Percentiles rank a stretch among this genome's conserved stretches.
Conservation (phyloP, 2,888 invertebrate genomes). For the Drosophila koepferae region DNA sequence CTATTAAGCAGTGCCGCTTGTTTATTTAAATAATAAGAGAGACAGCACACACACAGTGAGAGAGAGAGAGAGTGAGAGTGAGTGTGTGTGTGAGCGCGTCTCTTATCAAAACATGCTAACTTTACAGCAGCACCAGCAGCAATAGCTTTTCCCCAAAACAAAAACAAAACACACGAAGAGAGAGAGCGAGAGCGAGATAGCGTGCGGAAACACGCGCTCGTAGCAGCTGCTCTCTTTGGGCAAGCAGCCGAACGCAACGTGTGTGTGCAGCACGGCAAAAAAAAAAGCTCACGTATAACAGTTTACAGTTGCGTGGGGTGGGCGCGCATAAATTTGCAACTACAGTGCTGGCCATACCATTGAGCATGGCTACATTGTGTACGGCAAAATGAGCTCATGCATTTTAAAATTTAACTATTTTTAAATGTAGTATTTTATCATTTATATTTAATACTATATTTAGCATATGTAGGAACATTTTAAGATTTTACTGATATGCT, state of each 20-base stretch:
- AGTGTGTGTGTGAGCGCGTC: constrained; percentile 1
- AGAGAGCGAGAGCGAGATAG: constrained; percentile 40
- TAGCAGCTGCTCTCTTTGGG: constrained; percentile 18
- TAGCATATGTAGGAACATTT: background rate
- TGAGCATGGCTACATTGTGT: background rate
- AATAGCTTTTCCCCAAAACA: constrained; percentile 51
- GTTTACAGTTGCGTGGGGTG: constrained; percentile 31
- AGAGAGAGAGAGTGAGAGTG: background rate
- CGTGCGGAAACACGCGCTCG: constrained; percentile 28
- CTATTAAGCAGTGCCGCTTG: constrained; percentile 42
- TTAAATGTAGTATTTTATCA: background rate
- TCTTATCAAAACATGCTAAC: constrained; percentile 49
- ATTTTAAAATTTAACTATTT: too few relatives aligned
- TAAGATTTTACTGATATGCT: background rate
- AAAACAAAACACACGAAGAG: constrained; percentile 57
- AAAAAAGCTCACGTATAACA: constrained; percentile 50
- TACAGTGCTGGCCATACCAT: constrained; percentile 20
- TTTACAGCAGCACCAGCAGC: constrained; percentile 34
- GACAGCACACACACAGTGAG: constrained; percentile 4
- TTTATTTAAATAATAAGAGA: constrained; percentile 46
- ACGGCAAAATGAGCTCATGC: background rate
- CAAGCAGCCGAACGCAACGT: constrained; percentile 27
- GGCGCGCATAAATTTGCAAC: constrained; percentile 35
- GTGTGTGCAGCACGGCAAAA: constrained; percentile 49
- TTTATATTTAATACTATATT: background rate